Evolutionary conservation across 92 coral and sea anemone species (phyloP), one percentile per base, ranked within the genome.

Genomic region (Epizoanthus illoricatus): DNA sequence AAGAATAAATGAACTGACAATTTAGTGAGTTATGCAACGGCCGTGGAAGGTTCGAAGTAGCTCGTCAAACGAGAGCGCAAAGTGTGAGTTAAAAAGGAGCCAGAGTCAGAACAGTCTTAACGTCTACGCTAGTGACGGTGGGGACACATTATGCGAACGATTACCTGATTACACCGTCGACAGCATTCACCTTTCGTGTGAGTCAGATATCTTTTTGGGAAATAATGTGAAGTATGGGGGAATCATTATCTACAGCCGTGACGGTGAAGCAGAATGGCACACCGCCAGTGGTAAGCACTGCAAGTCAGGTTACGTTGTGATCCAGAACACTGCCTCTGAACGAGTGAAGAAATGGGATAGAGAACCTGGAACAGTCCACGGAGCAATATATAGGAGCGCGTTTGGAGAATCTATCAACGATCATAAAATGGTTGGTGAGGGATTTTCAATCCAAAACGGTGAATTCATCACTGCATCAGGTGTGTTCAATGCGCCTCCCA

Each of bases 221-320:
- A 43, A 4, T 4, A 7, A 39, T 33, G 18, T 17, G 39, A 87
- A 23, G 45, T 87, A 87, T 74, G 90, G 80, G 12, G 85, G 90
- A 69, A 74, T 87, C 75, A 84, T 84, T 36, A 52, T 88, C 6
- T 87, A 84, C 42, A 76, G 73, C 12, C 68, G 74, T 55, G 40
- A 88, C 6, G 91, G 91, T 17, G 12, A 70, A 28, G 11, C 72
- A 5, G 86, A 84, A 1, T 84, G 91, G 91, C 28, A n/a, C 12
- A 88, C 91, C n/a, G 70, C 66, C 4, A 88, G 84, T 74, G 73
- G 76, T 17, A 88, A 73, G 2, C 91, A 79, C 78, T 84, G 91
- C 73, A 84, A 85, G 78, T 40, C 84, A 52, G 91, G 88, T 15
- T 84, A 80, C 76, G 17, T 80, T n/a, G 85, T 88, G 52, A 79